These are phyloP conservation scores for Tachina lurida DNA, from an alignment of 2,888 invertebrate genomes.

Conservation along the genomic window DNA sequence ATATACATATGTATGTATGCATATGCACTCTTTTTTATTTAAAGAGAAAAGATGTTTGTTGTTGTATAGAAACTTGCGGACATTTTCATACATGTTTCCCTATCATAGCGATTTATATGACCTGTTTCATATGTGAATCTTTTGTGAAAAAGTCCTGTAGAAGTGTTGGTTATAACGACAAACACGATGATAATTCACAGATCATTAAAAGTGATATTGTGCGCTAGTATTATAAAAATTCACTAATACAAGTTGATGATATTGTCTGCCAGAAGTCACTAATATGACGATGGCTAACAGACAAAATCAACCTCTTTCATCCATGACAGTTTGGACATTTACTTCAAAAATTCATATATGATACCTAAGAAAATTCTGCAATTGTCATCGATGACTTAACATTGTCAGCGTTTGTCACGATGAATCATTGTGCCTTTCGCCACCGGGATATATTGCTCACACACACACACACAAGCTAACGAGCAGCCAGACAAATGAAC, in stretches of 20 bases:
- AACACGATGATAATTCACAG: neutral
- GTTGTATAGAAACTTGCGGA: neutral
- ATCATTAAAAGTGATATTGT: neutral
- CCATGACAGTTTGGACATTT: neutral
- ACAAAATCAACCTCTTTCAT: neutral
- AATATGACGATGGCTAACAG: neutral
- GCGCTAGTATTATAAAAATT: neutral
- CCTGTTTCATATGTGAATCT: neutral
- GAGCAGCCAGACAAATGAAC: too few relatives aligned
- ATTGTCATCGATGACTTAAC: neutral
- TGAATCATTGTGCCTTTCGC: neutral
- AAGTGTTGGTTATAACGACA: neutral
- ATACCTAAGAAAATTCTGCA: neutral
- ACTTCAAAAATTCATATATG: slow-evolving; percentile 14
- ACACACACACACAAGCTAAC: too few relatives aligned
- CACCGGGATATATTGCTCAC: too few relatives aligned
- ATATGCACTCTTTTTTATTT: too few relatives aligned
- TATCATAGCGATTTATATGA: neutral
- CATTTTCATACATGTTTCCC: neutral
- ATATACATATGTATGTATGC: too few relatives aligned
- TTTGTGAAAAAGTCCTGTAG: neutral
- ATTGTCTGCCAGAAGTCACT: neutral
- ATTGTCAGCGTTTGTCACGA: slow-evolving; percentile 2
- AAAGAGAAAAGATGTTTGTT: too few relatives aligned
- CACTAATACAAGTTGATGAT: neutral